Base-by-base conservation (phyloP, 2,888 invertebrate species). In the Chrysopilus asiliformis region DNA sequence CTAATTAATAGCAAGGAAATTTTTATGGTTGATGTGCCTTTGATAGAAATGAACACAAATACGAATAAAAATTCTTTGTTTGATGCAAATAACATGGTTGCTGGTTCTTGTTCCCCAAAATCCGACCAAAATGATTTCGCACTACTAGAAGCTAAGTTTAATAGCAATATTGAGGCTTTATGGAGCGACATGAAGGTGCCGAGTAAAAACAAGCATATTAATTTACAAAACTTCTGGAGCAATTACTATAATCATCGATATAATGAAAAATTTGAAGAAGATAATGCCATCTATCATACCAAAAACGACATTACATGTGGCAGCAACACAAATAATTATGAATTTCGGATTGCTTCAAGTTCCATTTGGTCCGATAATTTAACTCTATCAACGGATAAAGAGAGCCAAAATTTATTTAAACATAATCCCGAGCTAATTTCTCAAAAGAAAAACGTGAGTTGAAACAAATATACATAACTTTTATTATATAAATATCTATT, bases 151-250 rank as follows among this genome's bases (percentile, higher is more conserved):
- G 55, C 78, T 6, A 78, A 78, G 58, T 78, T 78, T 55, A 72
- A 77, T 54, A 68, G 71, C 45, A 74, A 71, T 53, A 67, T 78
- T 44, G 76, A 77, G 56, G 76, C 77, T 25, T 60, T 79, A 40
- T 78, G 79, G 78, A 69, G 65, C 45, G 47, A 64, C 56, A 43
- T 66, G 47, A 60, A 69, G 52, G n/a, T n/a, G n/a, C n/a, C n/a
- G n/a, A 62, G 68, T 47, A 64, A 66, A 51, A 31, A 29, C 3
- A 49, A 45, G 37, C 50, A 47, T 39, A 43, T 49, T 32, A 50
- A 53, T 44, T 43, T 54, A 29, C 47, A 49, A 31, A 53, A 51
- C 43, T 55, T 55, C 31, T 56, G 56, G 55, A 49, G 49, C 4
- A 54, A 53, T 41, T 54, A 54, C 15, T 53, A 54, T 24, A 53